A percentile compares a stretch with the other conserved stretches of the same genome.
phyloP scores from a whole-genome alignment of 37 sponge, comb jelly and placozoan genomes.

The Theonella swinhoei region DNA sequence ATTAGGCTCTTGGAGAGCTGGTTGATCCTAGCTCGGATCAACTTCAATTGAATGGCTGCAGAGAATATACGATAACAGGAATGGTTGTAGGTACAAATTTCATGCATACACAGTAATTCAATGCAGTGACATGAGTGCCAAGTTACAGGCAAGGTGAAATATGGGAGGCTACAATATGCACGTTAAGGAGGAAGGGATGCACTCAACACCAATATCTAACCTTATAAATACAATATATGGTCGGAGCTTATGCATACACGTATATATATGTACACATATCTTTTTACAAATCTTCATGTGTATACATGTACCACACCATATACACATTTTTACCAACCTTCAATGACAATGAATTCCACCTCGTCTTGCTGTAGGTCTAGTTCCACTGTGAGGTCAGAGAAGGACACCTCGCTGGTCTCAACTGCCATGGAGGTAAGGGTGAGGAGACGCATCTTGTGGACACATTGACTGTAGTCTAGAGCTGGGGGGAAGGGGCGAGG shows the following conservation, averaged over 20 bases:
- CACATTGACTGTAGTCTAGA: constrained; percentile 17
- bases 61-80: too few relatives aligned
- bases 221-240: constrained; percentile 33
- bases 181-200: too few relatives aligned
- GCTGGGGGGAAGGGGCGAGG: background rate
- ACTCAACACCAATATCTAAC: background rate
- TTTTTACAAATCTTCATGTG: background rate
- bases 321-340: constrained; percentile 46
- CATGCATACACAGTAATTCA: too few relatives aligned
- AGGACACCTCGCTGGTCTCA: constrained; percentile 35
- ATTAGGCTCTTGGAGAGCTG: constrained; percentile 57
- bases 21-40: constrained; percentile 71
- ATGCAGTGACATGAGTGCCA: too few relatives aligned
- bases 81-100: too few relatives aligned
- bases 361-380: constrained; percentile 33
- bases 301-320: constrained; percentile 9
- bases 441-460: constrained; percentile 68
- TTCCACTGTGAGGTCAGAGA: constrained; percentile 30
- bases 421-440: constrained; percentile 56
- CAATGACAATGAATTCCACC: constrained; percentile 55
- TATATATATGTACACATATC: constrained; percentile 35
- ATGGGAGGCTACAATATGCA: too few relatives aligned
- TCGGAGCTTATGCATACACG: constrained; percentile 40
- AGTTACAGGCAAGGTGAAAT: too few relatives aligned
- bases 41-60: constrained; percentile 60